phyloP scores from a whole-genome alignment of 2,888 invertebrate genomes.

The Pachycephus smyrnensis region DNA sequence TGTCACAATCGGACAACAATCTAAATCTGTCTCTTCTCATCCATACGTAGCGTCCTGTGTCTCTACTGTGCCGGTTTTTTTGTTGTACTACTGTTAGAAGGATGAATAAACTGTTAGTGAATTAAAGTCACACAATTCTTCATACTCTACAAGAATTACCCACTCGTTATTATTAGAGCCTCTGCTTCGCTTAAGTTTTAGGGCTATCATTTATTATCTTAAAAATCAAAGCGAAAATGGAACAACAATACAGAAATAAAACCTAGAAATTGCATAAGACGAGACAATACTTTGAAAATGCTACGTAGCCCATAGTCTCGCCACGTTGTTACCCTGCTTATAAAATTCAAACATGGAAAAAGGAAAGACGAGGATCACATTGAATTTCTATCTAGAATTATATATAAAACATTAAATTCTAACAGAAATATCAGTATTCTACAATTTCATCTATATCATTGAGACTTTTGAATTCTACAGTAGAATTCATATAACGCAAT shows the following conservation, averaged over 20 bases:
- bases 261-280: background rate
- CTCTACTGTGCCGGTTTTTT: background rate
- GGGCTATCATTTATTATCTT: background rate
- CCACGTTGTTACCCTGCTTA: background rate
- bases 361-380: background rate
- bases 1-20: background rate
- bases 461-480: background rate
- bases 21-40: background rate
- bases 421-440: background rate
- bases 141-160: background rate
- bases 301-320: background rate
- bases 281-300: background rate
- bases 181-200: background rate
- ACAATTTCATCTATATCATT: background rate
- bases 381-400: background rate
- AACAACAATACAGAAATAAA: background rate
- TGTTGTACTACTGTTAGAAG: constrained; percentile 17
- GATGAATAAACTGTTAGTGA: constrained; percentile 20
- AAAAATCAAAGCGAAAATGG: background rate
- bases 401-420: background rate
- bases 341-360: background rate
- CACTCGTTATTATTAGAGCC: background rate
- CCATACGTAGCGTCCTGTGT: background rate
- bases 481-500: background rate
- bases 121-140: background rate